Percentiles rank a stretch among this genome's conserved stretches.
These are phyloP conservation scores for Amazona guildingii DNA, from an alignment of 2,113 vertebrate species.

Conservation along the genomic window DNA sequence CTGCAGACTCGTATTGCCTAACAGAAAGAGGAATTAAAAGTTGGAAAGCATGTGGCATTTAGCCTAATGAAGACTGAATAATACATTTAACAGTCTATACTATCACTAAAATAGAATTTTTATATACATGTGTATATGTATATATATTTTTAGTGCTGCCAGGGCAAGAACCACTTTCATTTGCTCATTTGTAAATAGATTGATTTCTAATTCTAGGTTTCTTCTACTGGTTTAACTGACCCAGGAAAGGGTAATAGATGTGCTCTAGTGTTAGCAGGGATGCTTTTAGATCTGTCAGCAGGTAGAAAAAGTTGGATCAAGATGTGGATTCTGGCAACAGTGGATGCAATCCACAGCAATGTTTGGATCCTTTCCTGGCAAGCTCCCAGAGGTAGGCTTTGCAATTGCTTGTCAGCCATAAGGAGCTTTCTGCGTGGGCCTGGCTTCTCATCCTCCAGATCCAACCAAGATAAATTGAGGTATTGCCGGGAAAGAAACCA, in stretches of 20 bases:
- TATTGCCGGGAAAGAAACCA: neutral
- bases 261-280: neutral
- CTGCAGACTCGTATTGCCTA: neutral
- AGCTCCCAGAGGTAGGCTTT: neutral
- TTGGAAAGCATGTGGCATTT: neutral
- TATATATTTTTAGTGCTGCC: neutral
- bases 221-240: neutral
- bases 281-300: neutral
- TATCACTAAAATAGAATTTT: neutral
- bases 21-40: constrained; percentile 3
- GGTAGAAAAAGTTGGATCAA: neutral
- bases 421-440: neutral
- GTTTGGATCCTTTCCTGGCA: neutral
- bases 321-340: constrained; percentile 1
- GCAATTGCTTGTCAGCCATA: neutral
- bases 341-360: neutral
- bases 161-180: neutral
- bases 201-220: neutral
- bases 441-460: neutral
- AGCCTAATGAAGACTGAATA: neutral
- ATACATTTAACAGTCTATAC: neutral
- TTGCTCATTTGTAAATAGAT: neutral
- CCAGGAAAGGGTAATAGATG: neutral
- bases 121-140: neutral
- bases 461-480: neutral